Conservation (phyloP, 2,797 vertebrate genomes). For the Enteromius trimaculatus region DNA sequence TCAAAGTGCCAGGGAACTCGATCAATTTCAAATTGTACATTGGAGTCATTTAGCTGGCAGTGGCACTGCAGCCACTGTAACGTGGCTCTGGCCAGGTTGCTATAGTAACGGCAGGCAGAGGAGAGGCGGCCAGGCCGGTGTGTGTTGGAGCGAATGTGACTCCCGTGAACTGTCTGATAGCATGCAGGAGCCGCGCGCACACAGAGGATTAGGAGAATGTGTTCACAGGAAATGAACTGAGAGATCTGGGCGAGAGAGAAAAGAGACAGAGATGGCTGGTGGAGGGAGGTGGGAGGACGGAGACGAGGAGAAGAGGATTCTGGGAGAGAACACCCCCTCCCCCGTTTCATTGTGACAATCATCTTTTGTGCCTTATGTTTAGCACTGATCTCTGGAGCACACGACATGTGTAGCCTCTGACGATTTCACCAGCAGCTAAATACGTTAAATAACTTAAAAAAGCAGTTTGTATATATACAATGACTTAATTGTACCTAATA, state of each 20-base stretch:
- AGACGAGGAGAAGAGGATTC: constrained; percentile 15
- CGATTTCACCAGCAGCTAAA: neutral
- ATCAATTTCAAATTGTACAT: constrained; percentile 57
- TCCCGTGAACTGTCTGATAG: constrained; percentile 56
- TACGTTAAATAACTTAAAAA: neutral
- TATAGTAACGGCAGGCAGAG: constrained; percentile 55
- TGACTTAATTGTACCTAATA: neutral
- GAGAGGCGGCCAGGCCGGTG: constrained; percentile 49
- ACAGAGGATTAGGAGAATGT: constrained; percentile 62
- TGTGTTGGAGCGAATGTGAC: constrained; percentile 53
- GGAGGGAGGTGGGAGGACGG: constrained; percentile 20
- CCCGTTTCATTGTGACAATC: constrained; percentile 19
- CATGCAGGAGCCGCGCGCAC: constrained; percentile 34
- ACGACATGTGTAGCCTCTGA: constrained; percentile 8
- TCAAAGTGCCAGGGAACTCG: constrained; percentile 49
- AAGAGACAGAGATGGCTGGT: constrained; percentile 28
- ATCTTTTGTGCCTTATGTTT: constrained; percentile 43
- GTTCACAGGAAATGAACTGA: constrained; percentile 61
- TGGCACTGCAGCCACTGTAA: constrained; percentile 41
- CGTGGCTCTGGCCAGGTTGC: constrained; percentile 48
- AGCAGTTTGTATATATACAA: neutral
- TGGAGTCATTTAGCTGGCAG: constrained; percentile 51
- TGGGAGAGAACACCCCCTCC: constrained; percentile 23
- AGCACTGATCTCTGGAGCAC: constrained; percentile 30
- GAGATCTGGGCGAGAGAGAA: constrained; percentile 40